Evolutionary conservation across 2,113 vertebrate species (phyloP).

Genomic region (Xiphorhynchus elegans): DNA sequence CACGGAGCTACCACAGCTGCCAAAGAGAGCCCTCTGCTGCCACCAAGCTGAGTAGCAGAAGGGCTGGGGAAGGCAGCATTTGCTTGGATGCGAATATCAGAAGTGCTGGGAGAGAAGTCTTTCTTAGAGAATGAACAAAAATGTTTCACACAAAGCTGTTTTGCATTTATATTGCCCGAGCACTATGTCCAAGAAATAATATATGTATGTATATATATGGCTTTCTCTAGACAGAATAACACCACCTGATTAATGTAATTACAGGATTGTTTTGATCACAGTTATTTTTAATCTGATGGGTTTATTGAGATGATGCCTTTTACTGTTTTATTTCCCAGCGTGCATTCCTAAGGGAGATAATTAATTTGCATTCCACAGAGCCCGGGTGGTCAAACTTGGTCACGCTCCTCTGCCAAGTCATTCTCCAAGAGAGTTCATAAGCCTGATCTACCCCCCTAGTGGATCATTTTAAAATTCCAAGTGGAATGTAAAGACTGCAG

Average conservation of each 20-base stretch:
- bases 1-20: background rate
- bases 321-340: background rate
- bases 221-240: background rate
- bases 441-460: background rate
- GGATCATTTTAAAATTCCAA: background rate
- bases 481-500: background rate
- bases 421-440: background rate
- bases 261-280: background rate
- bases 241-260: background rate
- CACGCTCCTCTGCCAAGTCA: background rate
- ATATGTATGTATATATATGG: background rate
- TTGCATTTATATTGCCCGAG: background rate
- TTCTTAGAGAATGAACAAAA: background rate
- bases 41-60: background rate
- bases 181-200: background rate
- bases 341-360: background rate
- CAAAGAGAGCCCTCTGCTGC: constrained; percentile 63
- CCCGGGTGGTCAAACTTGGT: background rate
- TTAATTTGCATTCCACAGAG: background rate
- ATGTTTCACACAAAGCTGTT: background rate
- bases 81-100: background rate
- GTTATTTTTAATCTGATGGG: background rate
- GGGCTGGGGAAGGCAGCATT: background rate
- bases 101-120: background rate
- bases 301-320: background rate